Conservation (phyloP, 2,797 vertebrate species). For the Cynodonichthys magdalenae region DNA sequence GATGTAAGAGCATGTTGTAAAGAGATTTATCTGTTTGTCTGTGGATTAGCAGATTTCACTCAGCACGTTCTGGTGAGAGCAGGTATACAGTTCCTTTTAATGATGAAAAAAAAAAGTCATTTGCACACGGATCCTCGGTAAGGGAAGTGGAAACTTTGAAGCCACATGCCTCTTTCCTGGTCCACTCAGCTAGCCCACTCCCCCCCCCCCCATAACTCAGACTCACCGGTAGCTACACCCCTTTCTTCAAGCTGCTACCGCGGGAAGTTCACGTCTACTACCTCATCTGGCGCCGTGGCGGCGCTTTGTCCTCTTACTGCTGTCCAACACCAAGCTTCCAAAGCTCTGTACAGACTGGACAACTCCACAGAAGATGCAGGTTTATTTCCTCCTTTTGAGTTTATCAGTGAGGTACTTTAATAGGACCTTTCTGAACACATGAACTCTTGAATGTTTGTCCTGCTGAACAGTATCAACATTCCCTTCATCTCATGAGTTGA, state of each 20-base stretch:
- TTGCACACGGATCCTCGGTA: constrained; percentile 80
- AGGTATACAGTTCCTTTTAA: constrained; percentile 58
- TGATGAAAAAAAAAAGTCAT: constrained; percentile 51
- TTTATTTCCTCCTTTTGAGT: constrained; percentile 35
- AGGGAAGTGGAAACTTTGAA: constrained; percentile 60
- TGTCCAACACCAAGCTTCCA: constrained; percentile 68
- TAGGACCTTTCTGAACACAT: constrained; percentile 29
- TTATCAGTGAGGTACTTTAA: constrained; percentile 57
- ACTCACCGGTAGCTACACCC: constrained; percentile 73
- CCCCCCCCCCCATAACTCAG: constrained; percentile 52
- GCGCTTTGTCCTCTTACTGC: constrained; percentile 59
- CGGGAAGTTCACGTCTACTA: constrained; percentile 71
- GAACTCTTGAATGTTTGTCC: constrained; percentile 49
- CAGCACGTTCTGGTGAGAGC: constrained; percentile 60
- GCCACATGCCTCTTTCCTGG: constrained; percentile 60
- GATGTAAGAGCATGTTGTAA: constrained; percentile 80
- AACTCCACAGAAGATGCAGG: constrained; percentile 60
- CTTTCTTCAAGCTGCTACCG: constrained; percentile 62
- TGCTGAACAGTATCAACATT: constrained; percentile 56
- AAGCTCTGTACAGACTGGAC: constrained; percentile 61
- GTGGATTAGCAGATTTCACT: constrained; percentile 53
- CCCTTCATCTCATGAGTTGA: constrained; percentile 39
- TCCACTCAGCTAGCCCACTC: constrained; percentile 52
- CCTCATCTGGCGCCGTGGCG: constrained; percentile 74
- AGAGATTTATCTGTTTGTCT: constrained; percentile 72